These are phyloP conservation scores for Australoheros facetus DNA, from an alignment of 2,797 vertebrate species.

Conservation along the genomic window DNA sequence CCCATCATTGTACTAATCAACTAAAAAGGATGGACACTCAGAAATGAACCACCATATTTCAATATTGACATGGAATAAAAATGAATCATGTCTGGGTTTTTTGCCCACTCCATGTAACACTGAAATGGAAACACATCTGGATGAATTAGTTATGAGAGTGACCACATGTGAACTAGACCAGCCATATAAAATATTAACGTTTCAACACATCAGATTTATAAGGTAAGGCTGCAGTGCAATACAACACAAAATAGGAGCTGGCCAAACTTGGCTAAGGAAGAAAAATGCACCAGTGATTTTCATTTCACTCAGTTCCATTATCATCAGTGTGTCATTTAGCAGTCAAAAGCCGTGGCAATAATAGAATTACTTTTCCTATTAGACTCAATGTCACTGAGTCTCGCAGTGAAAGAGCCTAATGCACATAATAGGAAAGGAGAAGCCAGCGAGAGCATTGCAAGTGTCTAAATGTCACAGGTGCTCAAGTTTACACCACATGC, in stretches of 20 bases:
- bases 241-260: slow-evolving; percentile 38
- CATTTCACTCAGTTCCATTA: slow-evolving; percentile 46
- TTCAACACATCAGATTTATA: slow-evolving; percentile 51
- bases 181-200: slow-evolving; percentile 71
- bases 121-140: slow-evolving; percentile 52
- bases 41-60: neutral
- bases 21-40: slow-evolving; percentile 11
- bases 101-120: neutral
- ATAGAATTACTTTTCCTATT: slow-evolving; percentile 68
- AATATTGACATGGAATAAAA: slow-evolving; percentile 16
- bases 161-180: slow-evolving; percentile 64
- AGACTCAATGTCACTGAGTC: slow-evolving; percentile 55
- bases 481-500: slow-evolving; percentile 43
- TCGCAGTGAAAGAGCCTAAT: slow-evolving; percentile 42
- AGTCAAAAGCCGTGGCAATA: slow-evolving; percentile 62
- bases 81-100: slow-evolving; percentile 23
- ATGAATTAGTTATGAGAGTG: slow-evolving; percentile 70
- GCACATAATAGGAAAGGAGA: slow-evolving; percentile 42
- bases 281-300: slow-evolving; percentile 50
- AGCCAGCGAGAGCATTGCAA: slow-evolving; percentile 23
- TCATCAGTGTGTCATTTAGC: slow-evolving; percentile 61
- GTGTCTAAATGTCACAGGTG: slow-evolving; percentile 60
- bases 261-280: slow-evolving; percentile 17
- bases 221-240: slow-evolving; percentile 42
- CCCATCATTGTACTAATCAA: slow-evolving; percentile 13